Base-by-base conservation (phyloP, 2,888 invertebrate species). In the Pardosa pseudoannulata region DNA sequence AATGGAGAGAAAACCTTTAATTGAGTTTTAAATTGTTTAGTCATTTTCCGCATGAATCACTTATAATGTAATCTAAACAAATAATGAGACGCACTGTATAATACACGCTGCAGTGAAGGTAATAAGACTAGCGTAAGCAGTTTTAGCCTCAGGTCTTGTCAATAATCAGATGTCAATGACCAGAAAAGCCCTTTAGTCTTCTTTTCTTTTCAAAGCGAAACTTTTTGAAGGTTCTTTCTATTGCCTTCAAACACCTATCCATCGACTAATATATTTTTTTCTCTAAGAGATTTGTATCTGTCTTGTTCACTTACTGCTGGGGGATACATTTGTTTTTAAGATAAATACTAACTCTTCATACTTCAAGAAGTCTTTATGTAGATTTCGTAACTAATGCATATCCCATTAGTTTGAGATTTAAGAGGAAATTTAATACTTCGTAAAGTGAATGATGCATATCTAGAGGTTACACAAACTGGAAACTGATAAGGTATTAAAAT, bases 1-100 rank as follows among this genome's bases (percentile, higher is more conserved):
- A 76, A 65, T 65, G n/a, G 27, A 31, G 50, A 76, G 67, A 76
- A 76, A 76, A 67, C 31, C 28, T 46, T 76, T 76, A 67, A 76
- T 76, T 76, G 23, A 65, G 67, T 67, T 76, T 76, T 13, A 76
- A 46, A 67, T 76, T 46, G 46, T 65, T 76, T 39, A 76, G 46
- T 67, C 76, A 76, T 76, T 76, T 76, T 76, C 67, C 31, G 46
- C 67, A 29, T 46, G 65, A 76, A 76, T 46, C 23, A 41, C 46
- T 67, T 67, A 67, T 46, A 9, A 31, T 41, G 76, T 67, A 76
- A 76, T 76, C 39, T 19, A 46, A 67, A 67, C 67, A 46, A 11
- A 16, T 67, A 76, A 76, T 46, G 46, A 67, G 67, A 41, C 67
- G 23, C 65, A 36, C 65, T 28, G 27, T 27, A 41, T 75, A 28